Percentiles rank a stretch among this genome's conserved stretches.
Conservation (phyloP, 1,140 invertebrate genomes). For the Oryzaephilus surinamensis region DNA sequence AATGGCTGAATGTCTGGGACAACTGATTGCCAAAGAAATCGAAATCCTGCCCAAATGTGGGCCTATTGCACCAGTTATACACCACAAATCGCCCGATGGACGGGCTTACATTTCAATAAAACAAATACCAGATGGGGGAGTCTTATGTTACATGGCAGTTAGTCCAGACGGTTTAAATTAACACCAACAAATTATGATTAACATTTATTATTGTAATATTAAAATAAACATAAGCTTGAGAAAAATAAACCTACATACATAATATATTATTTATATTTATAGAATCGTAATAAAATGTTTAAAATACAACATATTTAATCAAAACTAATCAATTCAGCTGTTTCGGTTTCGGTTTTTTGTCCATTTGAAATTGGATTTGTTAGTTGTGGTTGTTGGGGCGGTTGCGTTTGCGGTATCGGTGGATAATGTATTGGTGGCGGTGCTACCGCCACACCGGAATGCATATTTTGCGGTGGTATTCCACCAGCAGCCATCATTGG, state of each 20-base stretch:
- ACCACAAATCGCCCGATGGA: slow-evolving; percentile 39
- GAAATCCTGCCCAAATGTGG: slow-evolving; percentile 37
- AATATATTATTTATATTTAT: slow-evolving; percentile 6
- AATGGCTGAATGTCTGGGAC: slow-evolving; percentile 36
- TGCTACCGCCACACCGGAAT: slow-evolving; percentile 1
- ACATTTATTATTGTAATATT: neutral
- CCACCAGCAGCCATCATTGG: neutral
- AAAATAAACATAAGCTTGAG: too few relatives aligned
- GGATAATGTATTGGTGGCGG: slow-evolving; percentile 12
- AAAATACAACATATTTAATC: slow-evolving; percentile 41
- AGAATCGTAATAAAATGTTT: slow-evolving; percentile 1
- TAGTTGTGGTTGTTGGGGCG: slow-evolving; percentile 31
- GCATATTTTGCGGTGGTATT: slow-evolving; percentile 13
- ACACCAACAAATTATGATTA: neutral
- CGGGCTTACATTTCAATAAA: slow-evolving; percentile 39
- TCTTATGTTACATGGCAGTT: slow-evolving; percentile 44
- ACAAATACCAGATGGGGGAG: slow-evolving; percentile 37
- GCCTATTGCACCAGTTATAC: slow-evolving; percentile 37
- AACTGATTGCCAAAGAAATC: slow-evolving; percentile 31
- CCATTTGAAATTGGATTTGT: slow-evolving; percentile 17
- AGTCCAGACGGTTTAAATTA: slow-evolving; percentile 35
- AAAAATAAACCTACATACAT: too few relatives aligned
- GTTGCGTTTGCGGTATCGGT: slow-evolving; percentile 30
- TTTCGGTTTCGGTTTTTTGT: slow-evolving; percentile 33
- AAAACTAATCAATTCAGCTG: slow-evolving; percentile 61